Percentiles rank a stretch among this genome's conserved stretches.
Conservation (phyloP, 2,888 invertebrate species). For the Enoplolaimus lenunculus region DNA sequence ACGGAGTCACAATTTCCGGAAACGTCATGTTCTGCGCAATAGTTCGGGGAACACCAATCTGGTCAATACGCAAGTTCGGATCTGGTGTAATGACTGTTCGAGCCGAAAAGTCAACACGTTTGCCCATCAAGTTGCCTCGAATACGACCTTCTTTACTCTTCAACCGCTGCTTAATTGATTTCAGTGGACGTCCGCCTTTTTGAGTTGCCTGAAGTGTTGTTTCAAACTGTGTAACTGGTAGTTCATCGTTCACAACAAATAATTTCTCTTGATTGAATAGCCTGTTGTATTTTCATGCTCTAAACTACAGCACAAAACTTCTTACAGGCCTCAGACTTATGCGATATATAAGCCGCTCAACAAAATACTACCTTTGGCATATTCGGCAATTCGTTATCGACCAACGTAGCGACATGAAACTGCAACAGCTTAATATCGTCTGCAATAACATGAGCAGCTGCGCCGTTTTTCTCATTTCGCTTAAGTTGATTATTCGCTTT, state of each 20-base stretch:
- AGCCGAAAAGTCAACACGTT: conserved; percentile 97
- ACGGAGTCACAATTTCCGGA: conserved; percentile 96
- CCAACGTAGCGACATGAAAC: conserved; percentile 91
- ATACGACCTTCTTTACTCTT: conserved; percentile 99
- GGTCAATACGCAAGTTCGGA: conserved; percentile 57
- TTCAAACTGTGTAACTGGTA: too few species aligned
- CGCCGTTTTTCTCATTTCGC: conserved; percentile 86
- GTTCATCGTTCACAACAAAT: too few species aligned
- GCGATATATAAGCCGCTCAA: too few species aligned
- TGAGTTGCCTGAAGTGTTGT: conserved; percentile 76
- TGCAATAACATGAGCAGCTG: conserved; percentile 86
- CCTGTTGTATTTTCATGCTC: too few species aligned
- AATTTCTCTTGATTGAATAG: too few species aligned
- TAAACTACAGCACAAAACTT: too few species aligned
- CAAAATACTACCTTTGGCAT: conserved; percentile 52
- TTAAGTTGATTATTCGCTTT: conserved; percentile 90
- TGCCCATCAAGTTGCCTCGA: conserved; percentile 98
- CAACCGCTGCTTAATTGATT: conserved; percentile 80
- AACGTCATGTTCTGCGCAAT: conserved; percentile 98
- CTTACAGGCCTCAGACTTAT: too few species aligned
- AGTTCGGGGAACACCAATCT: conserved; percentile 91
- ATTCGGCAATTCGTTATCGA: conserved; percentile 97
- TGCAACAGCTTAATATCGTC: conserved; percentile 96
- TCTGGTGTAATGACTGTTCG: conserved; percentile 66
- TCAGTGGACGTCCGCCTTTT: conserved; percentile 93